These are phyloP conservation scores for Holotrichia oblita DNA, from an alignment of 1,140 invertebrate genomes.

Conservation along the genomic window DNA sequence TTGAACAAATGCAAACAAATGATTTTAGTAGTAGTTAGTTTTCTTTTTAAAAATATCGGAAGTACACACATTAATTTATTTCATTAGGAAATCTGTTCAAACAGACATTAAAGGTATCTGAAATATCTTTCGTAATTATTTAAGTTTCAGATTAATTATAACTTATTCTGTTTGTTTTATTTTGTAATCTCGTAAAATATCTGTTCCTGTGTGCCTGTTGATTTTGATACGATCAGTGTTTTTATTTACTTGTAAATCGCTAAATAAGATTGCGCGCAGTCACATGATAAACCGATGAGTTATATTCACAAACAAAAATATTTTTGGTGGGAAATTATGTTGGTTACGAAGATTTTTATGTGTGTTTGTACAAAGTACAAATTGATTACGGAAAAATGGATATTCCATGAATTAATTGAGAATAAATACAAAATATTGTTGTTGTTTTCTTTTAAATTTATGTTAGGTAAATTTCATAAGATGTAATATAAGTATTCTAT, in stretches of 20 bases:
- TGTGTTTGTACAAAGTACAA: no score
- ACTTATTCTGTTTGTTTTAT: neutral
- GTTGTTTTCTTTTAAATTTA: no score
- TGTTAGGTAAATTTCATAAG: no score
- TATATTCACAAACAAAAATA: neutral
- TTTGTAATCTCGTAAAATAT: neutral
- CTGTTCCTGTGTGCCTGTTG: neutral
- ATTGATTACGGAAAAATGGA: no score
- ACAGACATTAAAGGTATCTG: neutral
- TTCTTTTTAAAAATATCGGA: neutral
- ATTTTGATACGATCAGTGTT: neutral
- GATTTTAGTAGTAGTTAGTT: neutral
- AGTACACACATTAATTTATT: neutral
- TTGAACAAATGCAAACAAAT: neutral
- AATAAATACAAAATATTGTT: no score
- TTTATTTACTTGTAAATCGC: neutral
- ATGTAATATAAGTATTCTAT: no score
- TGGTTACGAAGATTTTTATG: no score
- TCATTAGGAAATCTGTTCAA: neutral
- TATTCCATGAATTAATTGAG: no score
- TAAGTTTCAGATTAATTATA: conserved; percentile 25
- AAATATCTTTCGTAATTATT: conserved; percentile 31
- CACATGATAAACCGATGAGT: neutral
- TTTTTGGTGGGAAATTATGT: neutral
- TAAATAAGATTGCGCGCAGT: conserved; percentile 13